Base-by-base conservation (phyloP, 2,113 vertebrate genomes). In the Cranoglanis bouderius region DNA sequence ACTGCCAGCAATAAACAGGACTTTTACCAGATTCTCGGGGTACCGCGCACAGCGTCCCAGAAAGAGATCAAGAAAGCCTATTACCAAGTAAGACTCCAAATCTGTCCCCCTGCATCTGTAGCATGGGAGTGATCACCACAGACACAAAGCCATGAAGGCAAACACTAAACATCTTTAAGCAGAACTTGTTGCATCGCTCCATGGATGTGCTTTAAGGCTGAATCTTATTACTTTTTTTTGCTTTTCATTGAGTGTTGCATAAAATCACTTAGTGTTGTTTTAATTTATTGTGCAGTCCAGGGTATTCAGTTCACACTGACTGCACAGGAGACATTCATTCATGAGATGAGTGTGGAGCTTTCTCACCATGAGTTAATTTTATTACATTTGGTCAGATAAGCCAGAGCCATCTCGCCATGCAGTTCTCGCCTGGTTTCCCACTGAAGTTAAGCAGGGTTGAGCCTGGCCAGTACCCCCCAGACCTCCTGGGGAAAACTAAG, bases 21-120 rank as follows among this genome's bases (percentile, higher is more conserved):
- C 93, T 98, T 96, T 91, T 99, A 99, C 94, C 96, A 98, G 94
- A 92, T 98, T 82, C 91, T 99, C 87, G 98, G 97, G 77, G 97
- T 99, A 3, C 96, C 98, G 59, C 97, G 96, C 85, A 94, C 92
- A 12, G 96, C 98, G 82, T 96, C 94, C 43, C 98, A 98, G 94
- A 99, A 99, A 91, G 98, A 99, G 89, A 99, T 99, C 92, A 99
- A 99, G 94, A 99, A 99, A 93, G 97, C 98, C 0, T 99, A 99
- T 93, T 99, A 99, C 92, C 98, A 99, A 97, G 98, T 98, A 89
- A 90, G 95, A 85, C 32, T 13, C 19, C 24, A 53, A 16, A 12
- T 61, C 24, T 43, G 4, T 43, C 10, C 29, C 29, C 63, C 46
- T 35, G n/a, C 46, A 72, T 51, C 3, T 93, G 67, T 91, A 0